Percentiles rank a stretch among this genome's conserved stretches.
These are phyloP conservation scores for Diloba caeruleocephala DNA, from an alignment of 2,888 invertebrate genomes.

Conservation along the genomic window DNA sequence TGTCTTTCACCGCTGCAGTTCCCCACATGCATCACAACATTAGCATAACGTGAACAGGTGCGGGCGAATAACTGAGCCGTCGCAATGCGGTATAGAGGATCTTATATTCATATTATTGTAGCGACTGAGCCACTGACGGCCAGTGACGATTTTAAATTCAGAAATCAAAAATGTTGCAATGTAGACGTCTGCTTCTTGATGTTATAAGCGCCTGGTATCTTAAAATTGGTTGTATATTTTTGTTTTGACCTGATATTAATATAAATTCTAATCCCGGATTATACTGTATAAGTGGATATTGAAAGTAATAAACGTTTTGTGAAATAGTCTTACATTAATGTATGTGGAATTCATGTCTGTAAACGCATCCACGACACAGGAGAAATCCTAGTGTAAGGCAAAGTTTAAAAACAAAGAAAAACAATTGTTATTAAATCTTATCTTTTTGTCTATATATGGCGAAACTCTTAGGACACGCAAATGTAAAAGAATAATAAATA, in stretches of 20 bases:
- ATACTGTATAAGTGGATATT: too few species aligned
- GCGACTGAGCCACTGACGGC: constrained; percentile 55
- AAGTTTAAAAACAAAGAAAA: too few species aligned
- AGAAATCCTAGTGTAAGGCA: too few species aligned
- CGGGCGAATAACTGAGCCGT: constrained; percentile 84
- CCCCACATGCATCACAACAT: constrained; percentile 64
- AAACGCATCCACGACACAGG: too few species aligned
- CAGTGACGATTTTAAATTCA: constrained; percentile 54
- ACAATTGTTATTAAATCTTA: too few species aligned
- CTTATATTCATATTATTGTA: constrained; percentile 85
- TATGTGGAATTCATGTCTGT: too few species aligned
- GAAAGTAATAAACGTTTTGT: too few species aligned
- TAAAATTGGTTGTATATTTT: not conserved
- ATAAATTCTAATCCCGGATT: too few species aligned
- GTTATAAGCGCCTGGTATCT: constrained; percentile 19
- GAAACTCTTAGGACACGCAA: too few species aligned
- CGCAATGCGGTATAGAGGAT: constrained; percentile 84
- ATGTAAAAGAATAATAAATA: too few species aligned
- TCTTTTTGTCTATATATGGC: too few species aligned
- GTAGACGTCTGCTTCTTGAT: constrained; percentile 9
- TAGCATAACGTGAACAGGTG: constrained; percentile 83
- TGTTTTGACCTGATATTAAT: not conserved
- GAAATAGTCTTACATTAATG: too few species aligned
- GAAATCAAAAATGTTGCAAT: constrained; percentile 53
- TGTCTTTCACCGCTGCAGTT: constrained; percentile 57